A percentile compares a stretch with the other conserved stretches of the same genome.
Conservation (phyloP, 2,113 vertebrate species). For the Labeo rohita region DNA sequence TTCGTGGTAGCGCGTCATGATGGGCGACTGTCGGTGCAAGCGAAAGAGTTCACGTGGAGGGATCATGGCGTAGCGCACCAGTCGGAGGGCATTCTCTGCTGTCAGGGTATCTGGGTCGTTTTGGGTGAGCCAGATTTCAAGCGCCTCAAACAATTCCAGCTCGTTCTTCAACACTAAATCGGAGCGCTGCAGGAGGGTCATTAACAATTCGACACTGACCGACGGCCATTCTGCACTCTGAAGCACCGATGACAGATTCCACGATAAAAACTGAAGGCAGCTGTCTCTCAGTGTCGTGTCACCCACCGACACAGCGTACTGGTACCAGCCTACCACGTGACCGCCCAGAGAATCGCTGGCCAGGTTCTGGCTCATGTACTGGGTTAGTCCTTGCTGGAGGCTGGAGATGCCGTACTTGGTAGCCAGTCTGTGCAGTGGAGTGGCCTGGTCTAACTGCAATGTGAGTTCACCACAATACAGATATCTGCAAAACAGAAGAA, state of each 20-base stretch:
- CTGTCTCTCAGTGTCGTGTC: conserved; percentile 81
- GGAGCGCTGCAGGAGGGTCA: conserved; percentile 85
- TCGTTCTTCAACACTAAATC: conserved; percentile 92
- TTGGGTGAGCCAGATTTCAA: conserved; percentile 86
- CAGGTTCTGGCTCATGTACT: conserved; percentile 89
- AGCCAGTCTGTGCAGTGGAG: conserved; percentile 87
- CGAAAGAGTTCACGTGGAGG: conserved; percentile 88
- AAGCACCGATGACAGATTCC: conserved; percentile 89
- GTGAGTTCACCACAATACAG: conserved; percentile 91
- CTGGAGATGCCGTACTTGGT: conserved; percentile 84
- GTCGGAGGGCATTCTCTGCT: conserved; percentile 81
- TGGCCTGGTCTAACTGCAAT: conserved; percentile 86
- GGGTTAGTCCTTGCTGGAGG: conserved; percentile 85
- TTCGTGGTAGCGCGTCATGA: conserved; percentile 79
- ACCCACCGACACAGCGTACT: conserved; percentile 82
- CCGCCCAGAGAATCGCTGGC: conserved; percentile 82
- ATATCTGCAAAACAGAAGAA: conserved; percentile 78
- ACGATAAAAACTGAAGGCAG: conserved; percentile 91
- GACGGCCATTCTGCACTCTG: conserved; percentile 84
- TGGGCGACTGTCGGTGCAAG: conserved; percentile 85
- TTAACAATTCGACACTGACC: conserved; percentile 83
- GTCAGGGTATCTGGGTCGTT: conserved; percentile 77
- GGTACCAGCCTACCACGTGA: conserved; percentile 91
- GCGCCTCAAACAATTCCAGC: conserved; percentile 85
- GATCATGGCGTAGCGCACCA: conserved; percentile 95